Percentiles rank a stretch among this genome's conserved stretches.
Evolutionary conservation across 2,888 invertebrate genomes (phyloP).

Genomic region (Gastrophysa polygoni): DNA sequence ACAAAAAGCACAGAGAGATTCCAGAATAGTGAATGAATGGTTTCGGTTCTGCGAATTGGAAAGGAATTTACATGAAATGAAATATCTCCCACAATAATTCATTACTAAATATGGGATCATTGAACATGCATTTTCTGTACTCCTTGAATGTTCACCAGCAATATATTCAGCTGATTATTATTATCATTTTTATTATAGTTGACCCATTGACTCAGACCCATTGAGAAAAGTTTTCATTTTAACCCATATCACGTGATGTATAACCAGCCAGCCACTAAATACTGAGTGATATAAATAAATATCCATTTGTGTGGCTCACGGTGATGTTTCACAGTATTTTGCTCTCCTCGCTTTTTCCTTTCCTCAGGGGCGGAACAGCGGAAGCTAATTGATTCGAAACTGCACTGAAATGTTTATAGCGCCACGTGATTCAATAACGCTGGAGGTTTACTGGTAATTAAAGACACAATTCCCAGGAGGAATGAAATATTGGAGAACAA

Average conservation of each 20-base stretch:
- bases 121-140: no score
- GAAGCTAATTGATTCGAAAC: conserved; percentile 15
- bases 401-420: conserved; percentile 14
- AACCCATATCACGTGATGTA: conserved; percentile 20
- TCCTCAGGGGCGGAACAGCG: conserved; percentile 6
- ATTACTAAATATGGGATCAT: no score
- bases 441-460: not conserved
- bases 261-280: conserved; percentile 10
- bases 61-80: no score
- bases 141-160: no score
- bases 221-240: conserved; percentile 19
- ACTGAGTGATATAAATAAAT: conserved; percentile 14
- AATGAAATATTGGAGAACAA: not conserved
- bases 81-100: no score
- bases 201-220: no score
- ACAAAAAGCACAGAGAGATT: no score
- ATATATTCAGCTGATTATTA: no score
- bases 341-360: conserved; percentile 12
- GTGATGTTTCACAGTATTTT: conserved; percentile 19
- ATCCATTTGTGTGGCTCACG: conserved; percentile 18
- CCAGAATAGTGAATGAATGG: no score
- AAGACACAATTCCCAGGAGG: not conserved
- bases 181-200: no score
- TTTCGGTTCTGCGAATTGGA: no score
- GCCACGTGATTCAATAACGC: conserved; percentile 7